phyloP scores from a whole-genome alignment of 2,888 invertebrate genomes.

The Craniophora ligustri region DNA sequence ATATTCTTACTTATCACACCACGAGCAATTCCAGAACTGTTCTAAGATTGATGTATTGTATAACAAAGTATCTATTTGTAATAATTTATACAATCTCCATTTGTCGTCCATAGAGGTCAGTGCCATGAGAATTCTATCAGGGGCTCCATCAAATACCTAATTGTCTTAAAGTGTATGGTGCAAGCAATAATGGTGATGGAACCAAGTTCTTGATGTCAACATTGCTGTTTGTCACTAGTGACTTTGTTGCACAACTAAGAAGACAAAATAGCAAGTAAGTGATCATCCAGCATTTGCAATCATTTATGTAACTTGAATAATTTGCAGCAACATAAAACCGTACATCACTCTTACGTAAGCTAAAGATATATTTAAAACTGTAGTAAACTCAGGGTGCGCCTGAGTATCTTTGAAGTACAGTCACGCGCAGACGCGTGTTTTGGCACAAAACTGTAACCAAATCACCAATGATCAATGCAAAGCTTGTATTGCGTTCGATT shows the following conservation, averaged over 20 bases:
- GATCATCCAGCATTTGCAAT: conserved; percentile 11
- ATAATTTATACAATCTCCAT: conserved; percentile 1
- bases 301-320: conserved; percentile 40
- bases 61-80: conserved; percentile 3
- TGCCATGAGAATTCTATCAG: conserved; percentile 20
- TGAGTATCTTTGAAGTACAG: conserved; percentile 48
- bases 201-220: background rate
- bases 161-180: conserved; percentile 3
- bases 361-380: conserved; percentile 19
- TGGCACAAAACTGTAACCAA: conserved; percentile 52
- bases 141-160: background rate
- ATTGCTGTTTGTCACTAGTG: conserved; percentile 1
- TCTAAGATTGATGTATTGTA: too few relatives aligned
- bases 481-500: conserved; percentile 65
- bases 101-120: conserved; percentile 14
- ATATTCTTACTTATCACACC: too few relatives aligned
- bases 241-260: conserved; percentile 8
- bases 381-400: conserved; percentile 29
- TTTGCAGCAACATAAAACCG: conserved; percentile 27
- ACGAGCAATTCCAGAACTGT: too few relatives aligned
- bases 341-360: conserved; percentile 47
- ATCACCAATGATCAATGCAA: conserved; percentile 62
- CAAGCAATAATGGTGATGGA: background rate
- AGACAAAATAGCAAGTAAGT: conserved; percentile 12
- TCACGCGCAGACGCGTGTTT: conserved; percentile 55